Base-by-base conservation (phyloP, 2,113 vertebrate genomes). In the Callocephalon fimbriatum region DNA sequence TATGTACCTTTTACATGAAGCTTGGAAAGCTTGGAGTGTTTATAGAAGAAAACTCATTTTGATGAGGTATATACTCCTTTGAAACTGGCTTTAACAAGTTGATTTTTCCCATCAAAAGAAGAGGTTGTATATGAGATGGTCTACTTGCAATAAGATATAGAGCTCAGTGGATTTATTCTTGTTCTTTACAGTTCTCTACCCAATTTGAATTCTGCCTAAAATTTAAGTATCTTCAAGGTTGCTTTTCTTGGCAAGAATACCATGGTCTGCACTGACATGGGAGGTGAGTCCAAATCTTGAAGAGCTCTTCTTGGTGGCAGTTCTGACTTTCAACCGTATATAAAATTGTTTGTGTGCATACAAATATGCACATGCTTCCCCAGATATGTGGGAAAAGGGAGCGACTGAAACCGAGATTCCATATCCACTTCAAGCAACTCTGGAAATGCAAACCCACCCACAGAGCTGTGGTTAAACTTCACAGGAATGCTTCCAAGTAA, bases 371-470 rank as follows among this genome's bases (percentile, higher is more conserved):
- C 8, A 4, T 2, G 2, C 37, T 58, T 81, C 40, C 56, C 50
- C 23, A 29, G 7, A 0, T 0, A 3, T 7, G 58, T 76, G 70
- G 54, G 72, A 29, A 16, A 63, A 47, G 35, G 40, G 15, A 70
- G 29, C 0, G 0, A 11, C 63, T 40, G 54, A 44, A 84, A n/a
- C 27, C 0, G 3, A 23, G 65, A 2, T 12, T 74, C 17, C 11
- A 1, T 6, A 37, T 11, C 9, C 38, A 8, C 37, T 66, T 44
- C 17, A 22, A 70, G 20, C 5, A 25, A 3, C 21, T 1, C 23
- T 37, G 50, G 32, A 67, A n/a, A 48, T 45, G 68, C 63, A 37
- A 77, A 44, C 4, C 58, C 56, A 4, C 22, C 31, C 6, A 0
- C 38, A 15, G 66, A 42, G 53, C 74, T 48, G 67, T 4, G 35